Evolutionary conservation across 2,113 vertebrate species (phyloP), one percentile per base, ranked within the genome.

Genomic region (Brienomyrus longianalis): DNA sequence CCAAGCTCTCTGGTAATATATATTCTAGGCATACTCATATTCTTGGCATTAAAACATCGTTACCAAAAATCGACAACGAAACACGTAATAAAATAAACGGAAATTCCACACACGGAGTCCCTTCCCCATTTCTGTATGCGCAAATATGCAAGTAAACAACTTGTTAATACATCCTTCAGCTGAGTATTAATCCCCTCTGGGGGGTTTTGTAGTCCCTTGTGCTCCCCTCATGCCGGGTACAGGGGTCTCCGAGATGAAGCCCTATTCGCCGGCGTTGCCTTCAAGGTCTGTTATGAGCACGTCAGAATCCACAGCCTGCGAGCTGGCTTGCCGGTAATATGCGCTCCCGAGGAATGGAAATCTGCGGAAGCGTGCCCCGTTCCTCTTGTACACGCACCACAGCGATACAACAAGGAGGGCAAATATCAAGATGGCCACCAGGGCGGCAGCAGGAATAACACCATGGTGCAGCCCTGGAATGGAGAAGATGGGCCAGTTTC

Each of bases 231-330:
- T 27, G 52, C 21, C 50, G 9, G 62, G n/a, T 70, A 31, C 15
- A 43, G 50, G 74, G 74, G 15, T 27, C 35, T 50, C 10, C 13
- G 8, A 21, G 21, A 39, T 31, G 43, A 51, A 35, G 7, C 21
- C 39, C 31, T 96, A 95, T 92, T 96, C 96, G 74, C 93, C 94
- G 4, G 95, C 92, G 39, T 93, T 96, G 92, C 93, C 93, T 88
- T 98, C 97, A 92, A 98, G 93, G 89, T 97, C 96, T 83, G 96
- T 95, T 93, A 99, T 98, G 85, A 99, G 96, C 90, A 98, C 98
- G 89, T 99, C 98, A 1, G 96, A 94, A 92, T 96, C 92, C 31
- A 94, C 88, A 39, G 92, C 89, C 0, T 97, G 96, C 1, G 96
- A 92, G 88, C 94, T 95, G 15, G 94, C 94, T 88, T 97, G 96